Percentiles rank a stretch among this genome's conserved stretches.
Evolutionary conservation across 1,140 invertebrate species (phyloP).

Genomic region (Cydia splendana): DNA sequence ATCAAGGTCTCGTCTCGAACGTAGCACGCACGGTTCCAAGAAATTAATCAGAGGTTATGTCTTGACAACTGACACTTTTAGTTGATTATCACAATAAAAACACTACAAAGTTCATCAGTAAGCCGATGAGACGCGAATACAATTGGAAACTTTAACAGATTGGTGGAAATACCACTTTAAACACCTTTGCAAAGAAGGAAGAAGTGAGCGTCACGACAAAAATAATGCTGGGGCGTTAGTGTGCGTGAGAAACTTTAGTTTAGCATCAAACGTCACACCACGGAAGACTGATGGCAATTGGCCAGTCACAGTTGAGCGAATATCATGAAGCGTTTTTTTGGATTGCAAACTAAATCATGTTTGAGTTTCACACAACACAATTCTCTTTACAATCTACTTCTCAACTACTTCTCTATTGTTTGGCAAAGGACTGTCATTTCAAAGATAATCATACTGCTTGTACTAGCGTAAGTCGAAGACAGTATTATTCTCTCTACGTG

Average conservation of each 20-base stretch:
- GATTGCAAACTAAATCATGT: not conserved
- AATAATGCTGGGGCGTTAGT: constrained; percentile 47
- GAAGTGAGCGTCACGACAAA: constrained; percentile 53
- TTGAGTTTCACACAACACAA: not conserved
- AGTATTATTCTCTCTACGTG: no score
- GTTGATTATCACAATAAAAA: constrained; percentile 38
- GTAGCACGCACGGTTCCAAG: constrained; percentile 71
- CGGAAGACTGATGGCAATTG: constrained; percentile 55
- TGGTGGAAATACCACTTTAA: not conserved
- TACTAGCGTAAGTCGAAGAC: no score
- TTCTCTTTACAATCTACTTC: no score
- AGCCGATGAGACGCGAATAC: no score
- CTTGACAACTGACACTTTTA: constrained; percentile 48
- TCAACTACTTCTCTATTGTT: no score
- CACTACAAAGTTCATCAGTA: constrained; percentile 8
- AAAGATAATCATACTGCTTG: no score
- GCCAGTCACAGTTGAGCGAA: constrained; percentile 34
- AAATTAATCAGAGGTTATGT: constrained; percentile 69
- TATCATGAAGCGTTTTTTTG: constrained; percentile 37
- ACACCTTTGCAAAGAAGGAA: constrained; percentile 38
- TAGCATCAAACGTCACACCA: constrained; percentile 35
- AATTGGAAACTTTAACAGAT: not conserved
- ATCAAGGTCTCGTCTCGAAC: constrained; percentile 79
- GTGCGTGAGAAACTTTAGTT: constrained; percentile 42
- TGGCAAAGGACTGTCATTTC: no score